Conservation (phyloP, 2,113 vertebrate species). For the Cacatua alba region DNA sequence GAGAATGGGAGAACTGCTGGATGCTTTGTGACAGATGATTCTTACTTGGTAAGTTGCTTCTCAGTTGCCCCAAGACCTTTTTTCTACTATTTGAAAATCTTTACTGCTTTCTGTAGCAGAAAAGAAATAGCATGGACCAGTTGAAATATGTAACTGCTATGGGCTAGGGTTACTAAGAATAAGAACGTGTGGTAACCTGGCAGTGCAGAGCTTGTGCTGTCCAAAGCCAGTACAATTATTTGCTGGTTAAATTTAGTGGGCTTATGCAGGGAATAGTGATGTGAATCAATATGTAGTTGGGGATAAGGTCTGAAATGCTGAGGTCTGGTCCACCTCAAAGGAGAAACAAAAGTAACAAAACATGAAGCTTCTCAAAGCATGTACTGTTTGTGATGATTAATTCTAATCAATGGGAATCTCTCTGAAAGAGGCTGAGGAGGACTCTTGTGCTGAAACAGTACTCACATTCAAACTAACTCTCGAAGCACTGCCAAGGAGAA, state of each 20-base stretch:
- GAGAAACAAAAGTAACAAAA: not conserved
- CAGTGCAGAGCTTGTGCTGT: not conserved
- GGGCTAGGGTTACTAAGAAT: not conserved
- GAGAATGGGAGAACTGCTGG: not conserved
- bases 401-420: conserved; percentile 91
- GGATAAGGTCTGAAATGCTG: not conserved
- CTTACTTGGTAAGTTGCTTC: not conserved
- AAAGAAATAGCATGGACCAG: not conserved
- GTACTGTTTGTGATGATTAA: conserved; percentile 84
- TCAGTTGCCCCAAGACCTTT: not conserved
- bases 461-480: not conserved
- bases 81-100: not conserved
- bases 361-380: not conserved
- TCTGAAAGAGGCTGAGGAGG: conserved; percentile 87
- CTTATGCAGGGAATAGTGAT: not conserved
- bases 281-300: not conserved
- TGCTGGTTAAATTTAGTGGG: not conserved
- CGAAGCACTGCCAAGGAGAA: not conserved
- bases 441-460: conserved; percentile 82
- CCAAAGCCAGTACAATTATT: not conserved
- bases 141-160: rapidly evolving
- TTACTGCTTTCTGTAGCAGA: not conserved
- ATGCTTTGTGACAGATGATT: not conserved
- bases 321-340: not conserved
- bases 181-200: rapidly evolving